Evolutionary conservation across 2,113 vertebrate genomes (phyloP).

Genomic region (Alligator sinensis): DNA sequence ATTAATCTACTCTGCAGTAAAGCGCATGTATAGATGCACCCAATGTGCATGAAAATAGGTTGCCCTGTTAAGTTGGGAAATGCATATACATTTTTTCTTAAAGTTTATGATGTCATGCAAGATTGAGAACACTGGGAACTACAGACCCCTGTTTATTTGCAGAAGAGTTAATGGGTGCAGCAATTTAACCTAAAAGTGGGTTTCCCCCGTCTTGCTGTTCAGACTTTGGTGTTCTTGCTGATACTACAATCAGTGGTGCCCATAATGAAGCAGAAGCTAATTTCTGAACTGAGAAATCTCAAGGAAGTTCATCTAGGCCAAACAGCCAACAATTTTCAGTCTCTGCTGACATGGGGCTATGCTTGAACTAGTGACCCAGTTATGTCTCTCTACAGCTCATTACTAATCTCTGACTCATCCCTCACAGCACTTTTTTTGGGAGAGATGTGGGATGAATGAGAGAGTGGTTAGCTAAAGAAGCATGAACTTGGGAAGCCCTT

Average conservation of each 20-base stretch:
- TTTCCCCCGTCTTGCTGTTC: not conserved
- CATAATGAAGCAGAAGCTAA: accelerated
- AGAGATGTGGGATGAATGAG: too few relatives aligned
- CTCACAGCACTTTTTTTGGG: slow-evolving; percentile 17
- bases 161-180: not conserved
- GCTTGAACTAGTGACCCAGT: slow-evolving; percentile 34
- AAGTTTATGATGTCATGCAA: accelerated
- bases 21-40: too few relatives aligned
- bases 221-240: not conserved
- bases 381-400: slow-evolving; percentile 51
- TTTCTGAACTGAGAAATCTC: accelerated
- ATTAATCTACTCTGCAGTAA: too few relatives aligned
- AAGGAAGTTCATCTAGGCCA: not conserved
- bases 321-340: not conserved
- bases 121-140: not conserved
- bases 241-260: accelerated
- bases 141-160: accelerated
- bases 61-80: accelerated
- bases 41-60: not conserved
- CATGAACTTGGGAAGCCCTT: not conserved
- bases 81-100: accelerated
- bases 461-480: not conserved
- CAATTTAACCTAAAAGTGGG: not conserved
- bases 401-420: slow-evolving; percentile 62
- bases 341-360: slow-evolving; percentile 2